phyloP scores from a whole-genome alignment of 2,888 invertebrate genomes.

The Anorthoa munda region DNA sequence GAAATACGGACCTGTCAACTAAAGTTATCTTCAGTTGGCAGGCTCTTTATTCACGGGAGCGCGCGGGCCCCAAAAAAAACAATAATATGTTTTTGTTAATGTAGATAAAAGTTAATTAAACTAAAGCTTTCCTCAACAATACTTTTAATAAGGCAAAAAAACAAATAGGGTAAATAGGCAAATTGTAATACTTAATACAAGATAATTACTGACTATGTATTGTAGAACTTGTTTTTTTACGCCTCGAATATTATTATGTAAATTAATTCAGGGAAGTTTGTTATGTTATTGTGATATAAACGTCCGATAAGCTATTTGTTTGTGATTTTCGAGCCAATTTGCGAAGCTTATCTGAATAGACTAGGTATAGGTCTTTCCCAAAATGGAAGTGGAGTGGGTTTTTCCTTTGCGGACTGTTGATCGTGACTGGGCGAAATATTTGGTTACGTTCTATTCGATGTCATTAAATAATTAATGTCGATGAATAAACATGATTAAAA shows the following conservation, averaged over 20 bases:
- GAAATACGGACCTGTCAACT: too few relatives aligned
- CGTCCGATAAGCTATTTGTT: slow-evolving; percentile 18
- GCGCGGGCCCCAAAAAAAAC: too few relatives aligned
- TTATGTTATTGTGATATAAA: slow-evolving; percentile 5
- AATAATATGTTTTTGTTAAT: neutral
- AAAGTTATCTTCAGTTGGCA: too few relatives aligned
- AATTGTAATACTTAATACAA: neutral
- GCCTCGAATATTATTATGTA: neutral
- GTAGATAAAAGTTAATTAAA: neutral
- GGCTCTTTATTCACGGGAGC: too few relatives aligned
- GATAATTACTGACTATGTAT: neutral
- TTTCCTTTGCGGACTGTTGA: slow-evolving; percentile 9
- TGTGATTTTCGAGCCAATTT: slow-evolving; percentile 3
- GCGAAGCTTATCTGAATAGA: slow-evolving; percentile 8
- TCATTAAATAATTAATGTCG: too few relatives aligned
- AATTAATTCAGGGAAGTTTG: slow-evolving; percentile 11
- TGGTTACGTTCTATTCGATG: too few relatives aligned
- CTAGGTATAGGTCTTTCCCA: slow-evolving; percentile 3
- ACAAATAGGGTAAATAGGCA: neutral
- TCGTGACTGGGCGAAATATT: neutral
- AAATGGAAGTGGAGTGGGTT: slow-evolving; percentile 9
- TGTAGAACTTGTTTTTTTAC: neutral
- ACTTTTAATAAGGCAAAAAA: neutral
- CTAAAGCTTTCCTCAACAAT: neutral
- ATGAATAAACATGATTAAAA: neutral